Conservation (phyloP, 1,140 invertebrate genomes). For the Phortica variegata region DNA sequence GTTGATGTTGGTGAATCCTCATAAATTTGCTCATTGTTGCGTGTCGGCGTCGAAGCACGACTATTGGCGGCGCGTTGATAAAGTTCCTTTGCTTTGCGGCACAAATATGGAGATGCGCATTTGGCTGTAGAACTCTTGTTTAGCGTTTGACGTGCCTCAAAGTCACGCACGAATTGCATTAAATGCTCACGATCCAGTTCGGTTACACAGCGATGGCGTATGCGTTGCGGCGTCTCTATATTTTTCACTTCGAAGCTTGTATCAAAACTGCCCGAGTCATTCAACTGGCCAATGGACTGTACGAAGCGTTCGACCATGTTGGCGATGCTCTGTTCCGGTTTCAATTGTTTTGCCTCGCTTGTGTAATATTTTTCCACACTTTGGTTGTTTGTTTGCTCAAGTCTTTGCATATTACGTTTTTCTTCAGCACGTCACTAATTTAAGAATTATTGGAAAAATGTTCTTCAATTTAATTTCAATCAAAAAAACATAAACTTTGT, state of each 20-base stretch:
- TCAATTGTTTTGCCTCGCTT: background rate
- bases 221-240: constrained; percentile 23
- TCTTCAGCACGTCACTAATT: constrained; percentile 31
- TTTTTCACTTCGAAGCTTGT: constrained; percentile 52
- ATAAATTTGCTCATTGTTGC: constrained; percentile 11
- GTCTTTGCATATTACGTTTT: constrained; percentile 15
- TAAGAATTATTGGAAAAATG: constrained; percentile 5
- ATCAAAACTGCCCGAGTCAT: constrained; percentile 51
- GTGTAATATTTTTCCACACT: background rate
- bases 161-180: constrained; percentile 38
- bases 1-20: background rate
- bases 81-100: constrained; percentile 42
- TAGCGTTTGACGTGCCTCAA: constrained; percentile 34
- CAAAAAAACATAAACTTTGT: constrained; percentile 3
- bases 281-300: constrained; percentile 43
- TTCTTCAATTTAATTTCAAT: too few relatives aligned
- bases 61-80: constrained; percentile 35
- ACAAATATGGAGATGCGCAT: constrained; percentile 30
- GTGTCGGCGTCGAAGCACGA: constrained; percentile 40
- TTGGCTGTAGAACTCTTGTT: constrained; percentile 31
- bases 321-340: constrained; percentile 22
- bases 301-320: constrained; percentile 49
- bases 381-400: constrained; percentile 5
- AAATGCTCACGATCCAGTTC: constrained; percentile 48
- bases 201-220: constrained; percentile 40